phyloP scores from a whole-genome alignment of 2,888 invertebrate genomes.

The Azorinus chamasolen region DNA sequence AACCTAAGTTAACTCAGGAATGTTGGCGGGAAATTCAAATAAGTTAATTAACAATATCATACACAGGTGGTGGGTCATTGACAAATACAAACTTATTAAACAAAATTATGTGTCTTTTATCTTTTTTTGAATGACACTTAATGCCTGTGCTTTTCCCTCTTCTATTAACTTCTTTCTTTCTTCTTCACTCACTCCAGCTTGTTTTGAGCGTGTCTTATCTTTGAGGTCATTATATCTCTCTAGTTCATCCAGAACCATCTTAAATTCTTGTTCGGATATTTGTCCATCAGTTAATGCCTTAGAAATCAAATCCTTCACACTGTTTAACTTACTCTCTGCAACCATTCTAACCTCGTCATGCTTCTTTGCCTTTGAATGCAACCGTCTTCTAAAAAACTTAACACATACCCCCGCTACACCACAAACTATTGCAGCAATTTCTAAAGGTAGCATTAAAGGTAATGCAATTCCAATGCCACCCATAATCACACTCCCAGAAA shows the following conservation, averaged over 20 bases:
- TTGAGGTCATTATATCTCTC: conserved; percentile 23
- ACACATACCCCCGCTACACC: conserved; percentile 23
- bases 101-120: conserved; percentile 8
- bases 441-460: conserved; percentile 36
- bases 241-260: conserved; percentile 19
- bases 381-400: conserved; percentile 19
- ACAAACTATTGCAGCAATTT: conserved; percentile 38
- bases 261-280: conserved; percentile 31
- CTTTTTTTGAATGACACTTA: conserved; percentile 9
- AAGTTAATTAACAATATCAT: too few species aligned
- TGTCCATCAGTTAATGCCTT: conserved; percentile 33
- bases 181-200: conserved; percentile 9
- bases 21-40: too few species aligned
- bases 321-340: conserved; percentile 28
- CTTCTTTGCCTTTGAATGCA: conserved; percentile 26
- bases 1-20: not conserved
- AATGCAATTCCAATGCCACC: conserved; percentile 25
- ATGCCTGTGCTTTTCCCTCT: conserved; percentile 18
- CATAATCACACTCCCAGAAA: conserved; percentile 33
- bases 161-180: conserved; percentile 21
- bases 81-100: conserved; percentile 2
- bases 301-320: conserved; percentile 34
- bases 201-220: conserved; percentile 22
- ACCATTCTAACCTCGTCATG: conserved; percentile 28
- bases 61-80: conserved; percentile 9